These are phyloP conservation scores for Orthosia incerta DNA, from an alignment of 2,888 invertebrate genomes.

Conservation along the genomic window DNA sequence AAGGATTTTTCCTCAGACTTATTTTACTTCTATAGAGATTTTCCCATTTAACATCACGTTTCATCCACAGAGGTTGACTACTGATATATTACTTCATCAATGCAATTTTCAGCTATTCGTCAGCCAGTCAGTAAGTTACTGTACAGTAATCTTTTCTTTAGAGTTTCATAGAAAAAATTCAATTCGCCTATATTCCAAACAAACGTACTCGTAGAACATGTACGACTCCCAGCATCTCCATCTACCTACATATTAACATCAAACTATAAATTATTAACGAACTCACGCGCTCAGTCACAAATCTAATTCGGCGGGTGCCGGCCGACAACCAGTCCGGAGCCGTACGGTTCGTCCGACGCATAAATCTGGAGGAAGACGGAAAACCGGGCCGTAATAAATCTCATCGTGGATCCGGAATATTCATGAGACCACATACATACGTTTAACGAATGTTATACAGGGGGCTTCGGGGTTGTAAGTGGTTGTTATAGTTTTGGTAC, in stretches of 20 bases:
- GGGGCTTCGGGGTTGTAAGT: constrained; percentile 14
- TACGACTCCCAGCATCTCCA: neutral
- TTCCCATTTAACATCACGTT: neutral
- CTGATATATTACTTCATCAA: no score
- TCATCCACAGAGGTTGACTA: neutral
- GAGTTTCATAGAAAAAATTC: no score
- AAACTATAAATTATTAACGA: constrained; percentile 55
- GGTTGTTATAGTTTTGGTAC: constrained; percentile 19
- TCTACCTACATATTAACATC: constrained; percentile 49
- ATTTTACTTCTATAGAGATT: neutral
- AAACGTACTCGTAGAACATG: constrained; percentile 12
- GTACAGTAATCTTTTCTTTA: no score
- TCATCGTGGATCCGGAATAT: constrained; percentile 73
- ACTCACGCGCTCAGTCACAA: constrained; percentile 62
- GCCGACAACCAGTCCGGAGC: constrained; percentile 53
- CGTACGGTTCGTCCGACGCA: constrained; percentile 63
- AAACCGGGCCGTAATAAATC: constrained; percentile 74
- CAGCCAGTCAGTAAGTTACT: neutral
- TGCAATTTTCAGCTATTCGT: no score
- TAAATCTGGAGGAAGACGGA: constrained; percentile 75
- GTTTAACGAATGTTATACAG: constrained; percentile 59
- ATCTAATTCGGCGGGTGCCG: constrained; percentile 71
- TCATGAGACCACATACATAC: constrained; percentile 71
- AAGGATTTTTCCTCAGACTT: neutral
- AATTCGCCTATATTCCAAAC: neutral